Evolutionary conservation across 53 echinoderm and acorn worm species (phyloP), one percentile per base, ranked within the genome.

Genomic region (Astropecten irregularis): DNA sequence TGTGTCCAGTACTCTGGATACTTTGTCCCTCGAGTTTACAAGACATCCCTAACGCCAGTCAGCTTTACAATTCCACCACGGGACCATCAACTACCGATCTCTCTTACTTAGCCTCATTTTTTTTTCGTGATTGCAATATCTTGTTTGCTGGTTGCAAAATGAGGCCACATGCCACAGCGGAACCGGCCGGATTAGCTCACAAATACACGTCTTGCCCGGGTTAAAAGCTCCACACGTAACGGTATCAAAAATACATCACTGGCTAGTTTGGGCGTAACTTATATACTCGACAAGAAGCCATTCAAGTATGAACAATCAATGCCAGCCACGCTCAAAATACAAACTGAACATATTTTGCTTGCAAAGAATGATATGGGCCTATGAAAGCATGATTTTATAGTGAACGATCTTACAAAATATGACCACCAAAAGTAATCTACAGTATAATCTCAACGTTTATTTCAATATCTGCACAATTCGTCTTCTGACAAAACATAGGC

Each of bases 71-170:
- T 51, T 33, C 50, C 35, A 34, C 58, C 58, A 5, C 14, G 26
- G 42, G 76, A 57, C 76, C 57, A 29, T 55, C 35, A 23, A 37
- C 74, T 73, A 37, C 74, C 56, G 40, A 73, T 39, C 14, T 71
- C 21, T 3, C n/a, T 4, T 34, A 35, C 56, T 33, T 37, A 2
- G 71, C 31, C 14, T 29, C 36, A 2, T 47, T 32, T 15, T 37
- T 10, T 34, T 50, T 72, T 52, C 31, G 1, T 20, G 36, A 14
- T 34, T 22, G 21, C 18, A 34, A 57, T 6, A 65, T 65, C 65
- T 20, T 50, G 31, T 28, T 28, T 29, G 54, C 28, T 40, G 58
- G 76, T 58, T 20, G 40, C 37, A 25, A 21, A 39, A 65, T 53
- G 7, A 23, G 25, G 56, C 76, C 76, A 21, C 58, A 56, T 76